A percentile compares a stretch with the other conserved stretches of the same genome.
phyloP scores from a whole-genome alignment of 2,888 invertebrate genomes.

The Parthenolecanium corni region DNA sequence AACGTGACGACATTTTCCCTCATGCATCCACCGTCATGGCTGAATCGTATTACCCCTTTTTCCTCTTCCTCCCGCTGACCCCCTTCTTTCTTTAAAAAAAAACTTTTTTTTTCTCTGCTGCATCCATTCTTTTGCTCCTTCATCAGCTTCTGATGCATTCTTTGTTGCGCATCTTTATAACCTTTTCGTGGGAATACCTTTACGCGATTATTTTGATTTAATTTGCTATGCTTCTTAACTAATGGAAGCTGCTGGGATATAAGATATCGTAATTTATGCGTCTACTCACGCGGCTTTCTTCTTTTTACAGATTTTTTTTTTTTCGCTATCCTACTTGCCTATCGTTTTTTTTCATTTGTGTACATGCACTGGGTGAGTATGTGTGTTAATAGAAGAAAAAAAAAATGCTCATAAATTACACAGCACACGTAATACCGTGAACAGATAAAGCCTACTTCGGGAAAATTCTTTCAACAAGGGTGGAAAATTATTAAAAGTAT shows the following conservation, averaged over 20 bases:
- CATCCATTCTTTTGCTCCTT: not conserved
- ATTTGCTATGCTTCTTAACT: constrained; percentile 14
- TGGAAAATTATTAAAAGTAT: too few species aligned
- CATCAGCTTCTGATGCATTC: constrained; percentile 16
- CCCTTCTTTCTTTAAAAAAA: not conserved
- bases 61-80: not conserved
- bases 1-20: constrained; percentile 27
- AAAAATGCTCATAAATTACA: too few species aligned
- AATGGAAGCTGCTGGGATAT: constrained; percentile 8
- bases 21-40: constrained; percentile 6
- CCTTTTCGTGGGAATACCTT: constrained; percentile 24
- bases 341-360: too few species aligned
- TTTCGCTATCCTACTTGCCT: not conserved
- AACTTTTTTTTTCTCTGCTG: not conserved
- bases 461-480: too few species aligned
- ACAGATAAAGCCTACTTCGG: too few species aligned
- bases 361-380: too few species aligned
- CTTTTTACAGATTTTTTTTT: not conserved
- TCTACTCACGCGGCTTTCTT: constrained; percentile 4
- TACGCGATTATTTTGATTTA: constrained; percentile 13
- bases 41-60: not conserved
- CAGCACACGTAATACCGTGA: too few species aligned
- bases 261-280: constrained; percentile 10
- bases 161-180: constrained; percentile 18
- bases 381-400: too few species aligned